Evolutionary conservation across 1,140 invertebrate species (phyloP).

Genomic region (Papilio dardanus): DNA sequence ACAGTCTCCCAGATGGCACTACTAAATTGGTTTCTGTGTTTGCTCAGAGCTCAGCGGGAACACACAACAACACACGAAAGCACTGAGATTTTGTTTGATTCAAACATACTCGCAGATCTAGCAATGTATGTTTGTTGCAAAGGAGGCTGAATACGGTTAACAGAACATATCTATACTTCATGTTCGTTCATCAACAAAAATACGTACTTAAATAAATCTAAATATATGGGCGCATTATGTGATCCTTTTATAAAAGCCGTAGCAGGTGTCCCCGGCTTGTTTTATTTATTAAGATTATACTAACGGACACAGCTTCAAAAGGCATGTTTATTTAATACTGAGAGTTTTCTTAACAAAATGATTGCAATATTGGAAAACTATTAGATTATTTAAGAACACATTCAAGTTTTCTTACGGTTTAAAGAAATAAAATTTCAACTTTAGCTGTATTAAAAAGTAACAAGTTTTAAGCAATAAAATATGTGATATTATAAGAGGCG

Average conservation of each 20-base stretch:
- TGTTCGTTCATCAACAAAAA: too few species aligned
- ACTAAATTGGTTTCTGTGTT: constrained; percentile 15
- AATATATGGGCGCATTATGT: neutral
- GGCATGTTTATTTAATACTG: neutral
- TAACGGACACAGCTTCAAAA: neutral
- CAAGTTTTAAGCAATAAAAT: constrained; percentile 17
- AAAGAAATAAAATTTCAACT: constrained; percentile 13
- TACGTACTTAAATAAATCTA: too few species aligned
- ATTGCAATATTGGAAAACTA: neutral
- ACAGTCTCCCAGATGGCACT: neutral
- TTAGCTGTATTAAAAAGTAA: constrained; percentile 12
- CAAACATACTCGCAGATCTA: too few species aligned
- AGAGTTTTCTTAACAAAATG: neutral
- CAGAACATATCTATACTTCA: too few species aligned
- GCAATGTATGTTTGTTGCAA: too few species aligned
- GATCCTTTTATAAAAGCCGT: neutral
- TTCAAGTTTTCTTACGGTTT: neutral
- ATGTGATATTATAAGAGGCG: neutral
- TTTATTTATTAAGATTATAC: neutral
- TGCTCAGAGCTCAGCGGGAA: neutral
- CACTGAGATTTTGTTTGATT: neutral
- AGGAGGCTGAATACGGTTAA: too few species aligned
- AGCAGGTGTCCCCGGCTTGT: neutral
- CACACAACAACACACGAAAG: neutral
- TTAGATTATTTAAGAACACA: neutral